These are phyloP conservation scores for Cynopterus sphinx DNA, from an alignment of 2,797 vertebrate species.

Conservation along the genomic window DNA sequence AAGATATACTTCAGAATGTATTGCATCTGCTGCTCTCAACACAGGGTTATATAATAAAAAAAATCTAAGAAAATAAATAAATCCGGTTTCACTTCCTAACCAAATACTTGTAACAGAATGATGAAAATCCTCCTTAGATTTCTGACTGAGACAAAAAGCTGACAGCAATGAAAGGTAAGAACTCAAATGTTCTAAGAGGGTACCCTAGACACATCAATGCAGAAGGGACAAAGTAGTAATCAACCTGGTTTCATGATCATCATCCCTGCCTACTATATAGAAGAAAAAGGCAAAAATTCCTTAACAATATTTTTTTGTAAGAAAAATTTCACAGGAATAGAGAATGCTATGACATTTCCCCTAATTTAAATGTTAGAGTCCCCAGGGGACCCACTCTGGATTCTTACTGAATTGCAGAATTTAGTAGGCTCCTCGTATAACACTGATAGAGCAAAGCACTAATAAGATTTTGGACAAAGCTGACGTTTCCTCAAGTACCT, in stretches of 20 bases:
- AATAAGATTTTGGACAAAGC: neutral
- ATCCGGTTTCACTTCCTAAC: neutral
- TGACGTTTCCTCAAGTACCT: neutral
- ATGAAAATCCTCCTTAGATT: slow-evolving; percentile 18
- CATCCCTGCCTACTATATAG: neutral
- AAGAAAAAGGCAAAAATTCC: neutral
- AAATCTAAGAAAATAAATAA: slow-evolving; percentile 56
- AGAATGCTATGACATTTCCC: neutral
- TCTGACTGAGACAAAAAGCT: slow-evolving; percentile 26
- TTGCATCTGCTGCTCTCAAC: neutral
- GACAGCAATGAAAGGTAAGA: neutral
- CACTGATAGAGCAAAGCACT: neutral
- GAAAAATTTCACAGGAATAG: neutral
- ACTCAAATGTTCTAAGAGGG: neutral
- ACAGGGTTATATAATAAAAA: slow-evolving; percentile 15
- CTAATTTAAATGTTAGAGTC: neutral
- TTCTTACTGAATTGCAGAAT: neutral
- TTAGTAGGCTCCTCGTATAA: neutral
- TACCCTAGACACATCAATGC: neutral
- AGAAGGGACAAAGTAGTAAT: neutral
- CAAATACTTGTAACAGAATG: slow-evolving; percentile 35
- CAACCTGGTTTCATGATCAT: neutral
- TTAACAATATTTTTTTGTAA: neutral
- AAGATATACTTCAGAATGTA: slow-evolving; percentile 26
- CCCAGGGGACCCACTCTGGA: neutral